Conservation (phyloP, 2,888 invertebrate species). For the Mantis religiosa region DNA sequence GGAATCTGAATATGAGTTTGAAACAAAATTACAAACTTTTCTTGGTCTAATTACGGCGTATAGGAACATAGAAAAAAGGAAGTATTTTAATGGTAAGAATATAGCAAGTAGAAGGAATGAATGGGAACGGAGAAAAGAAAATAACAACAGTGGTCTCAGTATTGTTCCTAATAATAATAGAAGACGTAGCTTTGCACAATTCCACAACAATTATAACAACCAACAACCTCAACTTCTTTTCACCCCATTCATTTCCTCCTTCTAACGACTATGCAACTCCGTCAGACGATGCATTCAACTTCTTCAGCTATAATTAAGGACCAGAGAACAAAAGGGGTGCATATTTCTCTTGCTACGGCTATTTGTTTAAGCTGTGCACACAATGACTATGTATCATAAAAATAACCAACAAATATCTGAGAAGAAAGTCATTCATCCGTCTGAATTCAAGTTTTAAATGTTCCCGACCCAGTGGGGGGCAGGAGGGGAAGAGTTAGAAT, state of each 20-base stretch:
- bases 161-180: background rate
- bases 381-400: background rate
- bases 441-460: background rate
- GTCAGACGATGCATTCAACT: background rate
- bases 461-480: background rate
- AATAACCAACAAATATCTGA: background rate
- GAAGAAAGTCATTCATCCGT: background rate
- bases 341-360: background rate
- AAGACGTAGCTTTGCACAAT: background rate
- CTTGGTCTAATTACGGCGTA: too few relatives aligned
- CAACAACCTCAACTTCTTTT: background rate
- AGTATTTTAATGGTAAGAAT: too few relatives aligned
- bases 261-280: background rate
- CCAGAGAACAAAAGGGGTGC: background rate
- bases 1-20: too few relatives aligned
- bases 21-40: too few relatives aligned
- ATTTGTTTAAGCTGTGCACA: background rate
- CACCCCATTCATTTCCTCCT: background rate
- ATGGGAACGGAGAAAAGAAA: background rate
- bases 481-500: background rate
- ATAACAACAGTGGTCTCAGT: background rate
- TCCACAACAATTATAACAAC: background rate
- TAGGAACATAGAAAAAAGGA: too few relatives aligned
- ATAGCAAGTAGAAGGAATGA: too few relatives aligned
- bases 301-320: background rate